Evolutionary conservation across 1,140 invertebrate species (phyloP).

Genomic region (Coptotermes formosanus): DNA sequence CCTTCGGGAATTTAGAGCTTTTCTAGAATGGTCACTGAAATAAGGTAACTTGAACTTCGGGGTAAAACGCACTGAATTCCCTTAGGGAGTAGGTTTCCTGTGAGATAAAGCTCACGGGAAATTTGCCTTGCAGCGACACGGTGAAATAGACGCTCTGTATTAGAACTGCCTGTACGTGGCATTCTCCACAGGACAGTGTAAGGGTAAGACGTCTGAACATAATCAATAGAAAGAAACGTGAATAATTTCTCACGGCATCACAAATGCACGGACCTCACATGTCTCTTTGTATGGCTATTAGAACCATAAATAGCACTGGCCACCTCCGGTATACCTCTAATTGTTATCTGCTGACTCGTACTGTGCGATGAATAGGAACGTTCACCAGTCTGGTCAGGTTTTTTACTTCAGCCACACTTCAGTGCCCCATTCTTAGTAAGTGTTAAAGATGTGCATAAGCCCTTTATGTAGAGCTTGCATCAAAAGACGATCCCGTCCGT

Average conservation of each 20-base stretch:
- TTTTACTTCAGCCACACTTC: background rate
- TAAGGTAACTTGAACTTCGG: too few relatives aligned
- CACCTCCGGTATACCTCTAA: background rate
- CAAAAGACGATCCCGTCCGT: background rate
- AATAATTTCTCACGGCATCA: background rate
- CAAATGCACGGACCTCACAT: background rate
- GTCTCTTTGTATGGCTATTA: slow-evolving; percentile 9
- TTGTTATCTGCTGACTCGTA: background rate
- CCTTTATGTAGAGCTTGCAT: background rate
- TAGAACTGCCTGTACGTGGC: too few relatives aligned
- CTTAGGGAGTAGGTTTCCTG: too few relatives aligned
- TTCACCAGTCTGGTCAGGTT: background rate
- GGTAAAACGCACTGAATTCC: too few relatives aligned
- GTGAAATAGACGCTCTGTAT: too few relatives aligned
- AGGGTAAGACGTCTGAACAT: too few relatives aligned
- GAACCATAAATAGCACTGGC: background rate
- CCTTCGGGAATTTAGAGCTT: too few relatives aligned
- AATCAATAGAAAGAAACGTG: too few relatives aligned
- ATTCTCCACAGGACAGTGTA: too few relatives aligned
- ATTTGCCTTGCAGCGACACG: too few relatives aligned
- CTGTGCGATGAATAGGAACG: background rate
- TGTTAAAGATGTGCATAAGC: slow-evolving; percentile 7
- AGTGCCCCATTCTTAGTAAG: background rate
- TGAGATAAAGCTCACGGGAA: too few relatives aligned
- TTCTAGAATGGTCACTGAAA: too few relatives aligned